Evolutionary conservation across 1,140 invertebrate genomes (phyloP), one percentile per base, ranked within the genome.

Genomic region (Scaptomyza montana): DNA sequence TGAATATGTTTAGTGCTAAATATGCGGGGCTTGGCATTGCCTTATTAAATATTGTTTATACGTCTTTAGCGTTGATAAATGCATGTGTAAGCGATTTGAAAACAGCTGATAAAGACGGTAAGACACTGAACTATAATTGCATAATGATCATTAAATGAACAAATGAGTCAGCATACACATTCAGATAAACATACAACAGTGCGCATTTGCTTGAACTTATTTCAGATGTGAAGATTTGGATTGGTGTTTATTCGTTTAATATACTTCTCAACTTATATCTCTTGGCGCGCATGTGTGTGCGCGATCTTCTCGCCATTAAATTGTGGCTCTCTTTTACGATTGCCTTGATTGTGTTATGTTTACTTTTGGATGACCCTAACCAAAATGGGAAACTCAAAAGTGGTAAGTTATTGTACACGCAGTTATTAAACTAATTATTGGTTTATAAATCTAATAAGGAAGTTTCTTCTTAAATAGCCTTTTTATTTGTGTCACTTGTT

Each of bases 261-360:
- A 9, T 19, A 10, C 10, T 30, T 3, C 25, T 55, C 5, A 54
- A 64, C 6, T 6, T 10, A 1, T 46, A 12, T 36, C 41, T 64
- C 41, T 51, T 51, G 25, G 5, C 28, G 1, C 12, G 59, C 19
- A 6, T 64, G 7, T 4, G 9, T 3, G 46, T 33, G 16, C 7
- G 41, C 28, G 50, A 55, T 64, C 16, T 33, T 2, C 16, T 45
- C 1, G 10, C 10, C 13, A 25, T 64, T 28, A 2, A 12, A 13
- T 7, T 54, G 7, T 64, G 62, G 62, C 10, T 64, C 25, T 7
- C 25, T 36, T 9, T 21, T 6, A 55, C 62, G 2, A 28, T 2
- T n/a, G 21, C 36, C 10, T 5, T 68, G 4, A 21, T 59, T 10
- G 1, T 68, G 5, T 10, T 59, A 13, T 50, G 50, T 3, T 2